A percentile compares a stretch with the other conserved stretches of the same genome.
Conservation (phyloP, 2,113 vertebrate genomes). For the Oxyura jamaicensis region DNA sequence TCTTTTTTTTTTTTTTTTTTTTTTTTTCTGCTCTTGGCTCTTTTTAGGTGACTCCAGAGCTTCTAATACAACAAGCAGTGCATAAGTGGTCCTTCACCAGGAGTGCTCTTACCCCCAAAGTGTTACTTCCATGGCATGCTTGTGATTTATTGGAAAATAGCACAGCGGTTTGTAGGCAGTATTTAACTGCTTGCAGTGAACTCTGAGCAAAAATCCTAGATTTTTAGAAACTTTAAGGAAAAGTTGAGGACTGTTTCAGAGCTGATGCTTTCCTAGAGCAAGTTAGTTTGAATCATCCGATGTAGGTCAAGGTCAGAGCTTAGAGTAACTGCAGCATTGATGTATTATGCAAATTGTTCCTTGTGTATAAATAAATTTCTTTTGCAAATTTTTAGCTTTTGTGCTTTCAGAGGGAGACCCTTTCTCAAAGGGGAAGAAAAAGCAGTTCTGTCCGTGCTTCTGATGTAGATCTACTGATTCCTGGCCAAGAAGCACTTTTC, state of each 20-base stretch:
- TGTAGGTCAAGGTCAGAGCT: not conserved
- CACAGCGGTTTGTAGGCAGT: not conserved
- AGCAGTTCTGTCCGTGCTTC: not conserved
- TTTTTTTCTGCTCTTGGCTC: not conserved
- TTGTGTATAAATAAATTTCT: not conserved
- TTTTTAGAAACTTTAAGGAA: not conserved
- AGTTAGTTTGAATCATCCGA: not conserved
- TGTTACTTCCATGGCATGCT: not conserved
- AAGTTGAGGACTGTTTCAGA: not conserved
- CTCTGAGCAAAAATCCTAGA: not conserved
- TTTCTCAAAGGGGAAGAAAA: not conserved
- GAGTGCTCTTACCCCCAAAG: accelerated
- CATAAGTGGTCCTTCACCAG: not conserved
- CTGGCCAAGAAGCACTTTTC: not conserved
- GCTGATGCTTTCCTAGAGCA: not conserved
- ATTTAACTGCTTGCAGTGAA: not conserved
- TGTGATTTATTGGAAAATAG: not conserved
- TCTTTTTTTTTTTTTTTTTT: not conserved
- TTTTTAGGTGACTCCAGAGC: not conserved
- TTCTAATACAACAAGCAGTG: not conserved
- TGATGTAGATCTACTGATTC: not conserved
- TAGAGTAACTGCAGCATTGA: not conserved
- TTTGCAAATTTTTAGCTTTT: not conserved
- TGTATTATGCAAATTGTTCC: not conserved
- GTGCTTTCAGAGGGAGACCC: not conserved